Evolutionary conservation across 1,140 invertebrate species (phyloP), one percentile per base, ranked within the genome.

Genomic region (Drosophila tani): DNA sequence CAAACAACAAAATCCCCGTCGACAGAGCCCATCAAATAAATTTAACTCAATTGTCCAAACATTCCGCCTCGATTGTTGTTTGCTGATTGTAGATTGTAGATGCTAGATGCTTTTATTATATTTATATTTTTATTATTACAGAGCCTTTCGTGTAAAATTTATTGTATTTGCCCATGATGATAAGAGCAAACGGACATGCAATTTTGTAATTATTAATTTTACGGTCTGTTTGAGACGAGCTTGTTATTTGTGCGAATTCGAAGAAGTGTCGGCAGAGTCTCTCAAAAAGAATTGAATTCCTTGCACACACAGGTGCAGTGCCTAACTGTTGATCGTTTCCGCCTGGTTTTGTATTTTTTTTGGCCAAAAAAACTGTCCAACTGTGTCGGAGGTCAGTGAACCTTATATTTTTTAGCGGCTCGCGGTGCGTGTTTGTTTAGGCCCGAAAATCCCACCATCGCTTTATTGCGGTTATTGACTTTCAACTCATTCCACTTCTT

Each of bases 141-240:
- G 29, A 45, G 38, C 64, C 56, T 46, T 77, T 62, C 81, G 74
- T 85, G 78, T 71, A 71, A 79, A 71, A 65, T 76, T 79, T 74
- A 85, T 85, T 85, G 79, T 82, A 86, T 68, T 69, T 73, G 74
- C 47, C 58, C 46, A 46, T 79, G 57, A 46, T 79, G 57, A 64
- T 82, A 69, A 62, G 57, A 60, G 51, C 57, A 76, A 69, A 49
- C 53, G 63, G 73, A 87, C 83, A 87, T 86, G 83, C 83, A 79
- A 87, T 86, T 86, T 82, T 62, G 79, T 79, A 86, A 86, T 86
- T 86, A 87, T 87, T 71, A 76, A 79, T 77, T 85, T 87, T 87
- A 86, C 80, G 83, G 71, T 87, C 83, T 87, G 83, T 77, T 87
- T 87, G 79, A 82, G 71, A 14, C 24, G 38, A 67, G 57, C 49